phyloP scores from a whole-genome alignment of 2,888 invertebrate genomes.

The Temnothorax unifasciatus region DNA sequence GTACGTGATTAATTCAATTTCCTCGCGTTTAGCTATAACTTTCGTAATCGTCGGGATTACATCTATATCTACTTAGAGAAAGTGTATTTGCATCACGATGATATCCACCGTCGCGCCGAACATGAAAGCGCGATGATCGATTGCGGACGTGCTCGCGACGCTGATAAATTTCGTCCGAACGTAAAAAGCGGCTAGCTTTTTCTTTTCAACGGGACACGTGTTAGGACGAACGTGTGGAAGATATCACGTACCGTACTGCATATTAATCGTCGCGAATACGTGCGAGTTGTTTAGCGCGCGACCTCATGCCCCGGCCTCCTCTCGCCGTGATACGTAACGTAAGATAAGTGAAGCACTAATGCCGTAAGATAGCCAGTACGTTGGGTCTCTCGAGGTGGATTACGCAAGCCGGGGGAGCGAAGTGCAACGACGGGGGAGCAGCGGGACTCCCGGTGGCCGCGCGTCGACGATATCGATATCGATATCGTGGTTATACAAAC shows the following conservation, averaged over 20 bases:
- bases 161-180: slow-evolving; percentile 56
- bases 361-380: slow-evolving; percentile 67
- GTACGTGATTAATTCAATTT: slow-evolving; percentile 8
- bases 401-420: slow-evolving; percentile 65
- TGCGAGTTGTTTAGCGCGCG: slow-evolving; percentile 75
- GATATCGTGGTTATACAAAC: not conserved
- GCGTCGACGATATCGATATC: slow-evolving; percentile 28
- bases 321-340: slow-evolving; percentile 66
- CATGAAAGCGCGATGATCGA: slow-evolving; percentile 55
- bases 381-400: slow-evolving; percentile 45
- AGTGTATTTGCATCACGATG: slow-evolving; percentile 31
- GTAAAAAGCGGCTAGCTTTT: slow-evolving; percentile 54
- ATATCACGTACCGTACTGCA: slow-evolving; percentile 72
- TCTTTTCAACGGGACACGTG: slow-evolving; percentile 62
- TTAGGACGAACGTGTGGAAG: slow-evolving; percentile 53
- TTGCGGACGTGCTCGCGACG: slow-evolving; percentile 49
- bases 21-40: not conserved
- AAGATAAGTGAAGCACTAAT: slow-evolving; percentile 71
- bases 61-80: slow-evolving; percentile 38
- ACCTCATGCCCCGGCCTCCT: slow-evolving; percentile 34
- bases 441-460: slow-evolving; percentile 16
- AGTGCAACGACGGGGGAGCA: not conserved
- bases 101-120: slow-evolving; percentile 37
- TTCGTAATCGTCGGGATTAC: slow-evolving; percentile 31
- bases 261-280: slow-evolving; percentile 78